These are phyloP conservation scores for Laothoe populi DNA, from an alignment of 2,888 invertebrate species.

Conservation along the genomic window DNA sequence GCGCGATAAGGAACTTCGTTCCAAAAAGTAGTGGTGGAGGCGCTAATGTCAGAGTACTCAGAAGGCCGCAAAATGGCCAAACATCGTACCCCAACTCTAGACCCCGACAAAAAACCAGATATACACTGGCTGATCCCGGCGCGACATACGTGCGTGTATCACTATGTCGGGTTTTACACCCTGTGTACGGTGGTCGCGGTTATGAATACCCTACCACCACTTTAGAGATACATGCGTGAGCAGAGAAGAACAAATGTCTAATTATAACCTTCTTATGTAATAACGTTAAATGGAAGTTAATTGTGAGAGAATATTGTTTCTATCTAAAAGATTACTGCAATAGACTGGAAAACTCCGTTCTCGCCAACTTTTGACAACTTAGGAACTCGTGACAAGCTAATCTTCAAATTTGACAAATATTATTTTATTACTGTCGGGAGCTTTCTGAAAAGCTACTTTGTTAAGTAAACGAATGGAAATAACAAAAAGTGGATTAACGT, in stretches of 20 bases:
- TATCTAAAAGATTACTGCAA: conserved; percentile 20
- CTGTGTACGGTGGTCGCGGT: no score
- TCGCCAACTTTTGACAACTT: conserved; percentile 10
- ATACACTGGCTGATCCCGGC: no score
- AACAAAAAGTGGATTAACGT: conserved; percentile 12
- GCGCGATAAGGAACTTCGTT: no score
- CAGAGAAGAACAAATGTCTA: background rate
- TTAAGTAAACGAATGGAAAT: background rate
- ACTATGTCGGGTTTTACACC: no score
- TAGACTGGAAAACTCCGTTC: background rate
- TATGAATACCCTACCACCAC: background rate
- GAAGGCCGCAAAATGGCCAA: no score
- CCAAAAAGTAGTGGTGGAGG: no score
- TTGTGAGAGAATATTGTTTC: conserved; percentile 18
- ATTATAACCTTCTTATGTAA: background rate
- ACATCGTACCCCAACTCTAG: no score
- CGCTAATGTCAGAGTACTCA: no score
- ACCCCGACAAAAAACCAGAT: no score
- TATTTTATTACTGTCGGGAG: conserved; percentile 19
- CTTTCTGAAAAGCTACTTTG: background rate
- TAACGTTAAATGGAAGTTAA: conserved; percentile 7
- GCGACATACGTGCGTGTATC: no score
- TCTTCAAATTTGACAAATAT: conserved; percentile 22
- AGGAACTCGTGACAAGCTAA: conserved; percentile 19
- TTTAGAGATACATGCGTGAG: background rate